Conservation (phyloP, 1,140 invertebrate genomes). For the Micrasema longulum region DNA sequence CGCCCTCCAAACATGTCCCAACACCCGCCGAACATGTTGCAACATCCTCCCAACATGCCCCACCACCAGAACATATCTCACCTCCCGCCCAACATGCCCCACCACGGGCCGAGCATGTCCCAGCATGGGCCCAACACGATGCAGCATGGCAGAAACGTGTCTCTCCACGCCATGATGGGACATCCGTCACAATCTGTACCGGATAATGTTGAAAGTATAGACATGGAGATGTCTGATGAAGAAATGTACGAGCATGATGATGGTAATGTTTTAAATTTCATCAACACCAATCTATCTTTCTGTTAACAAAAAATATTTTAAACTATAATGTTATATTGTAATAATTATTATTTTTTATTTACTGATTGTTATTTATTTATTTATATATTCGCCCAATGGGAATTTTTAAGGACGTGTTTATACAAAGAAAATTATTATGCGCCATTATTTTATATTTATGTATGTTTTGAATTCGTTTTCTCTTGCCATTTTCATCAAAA, state of each 20-base stretch:
- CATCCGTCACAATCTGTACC: conserved; percentile 56
- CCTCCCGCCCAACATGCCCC: not conserved
- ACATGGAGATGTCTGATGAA: conserved; percentile 67
- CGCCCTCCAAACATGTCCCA: no score
- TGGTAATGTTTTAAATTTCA: conserved; percentile 36
- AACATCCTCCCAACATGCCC: conserved; percentile 11
- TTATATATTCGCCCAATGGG: no score
- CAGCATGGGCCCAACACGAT: conserved; percentile 9
- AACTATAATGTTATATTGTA: no score
- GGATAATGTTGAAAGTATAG: conserved; percentile 67
- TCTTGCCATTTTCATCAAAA: no score
- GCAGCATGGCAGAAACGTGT: not conserved
- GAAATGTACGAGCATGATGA: conserved; percentile 55
- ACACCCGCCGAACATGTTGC: not conserved
- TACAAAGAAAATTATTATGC: no score
- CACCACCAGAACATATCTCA: not conserved
- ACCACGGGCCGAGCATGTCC: conserved; percentile 17
- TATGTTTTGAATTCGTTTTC: no score
- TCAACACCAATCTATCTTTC: no score
- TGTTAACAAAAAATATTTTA: no score
- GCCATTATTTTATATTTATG: no score
- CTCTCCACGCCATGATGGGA: no score
- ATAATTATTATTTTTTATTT: no score
- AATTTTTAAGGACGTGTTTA: no score
- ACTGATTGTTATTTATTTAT: conserved; percentile 5